phyloP scores from a whole-genome alignment of 2,888 invertebrate species.

The Scrobipalpa costella region DNA sequence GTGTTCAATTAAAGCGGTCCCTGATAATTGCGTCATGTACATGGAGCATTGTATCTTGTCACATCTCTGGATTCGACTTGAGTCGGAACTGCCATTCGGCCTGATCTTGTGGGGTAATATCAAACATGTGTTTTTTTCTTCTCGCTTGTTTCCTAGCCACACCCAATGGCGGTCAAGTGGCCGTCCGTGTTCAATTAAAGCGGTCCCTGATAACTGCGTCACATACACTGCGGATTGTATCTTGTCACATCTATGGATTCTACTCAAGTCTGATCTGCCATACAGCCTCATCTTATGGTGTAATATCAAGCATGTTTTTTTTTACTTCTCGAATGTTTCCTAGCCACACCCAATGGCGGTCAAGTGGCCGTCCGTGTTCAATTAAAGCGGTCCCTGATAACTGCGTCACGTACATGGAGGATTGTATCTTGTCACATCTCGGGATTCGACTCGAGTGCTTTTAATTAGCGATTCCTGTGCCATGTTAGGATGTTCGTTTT shows the following conservation, averaged over 20 bases:
- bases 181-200: constrained; percentile 26
- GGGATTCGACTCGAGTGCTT: constrained; percentile 31
- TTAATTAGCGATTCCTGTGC: constrained; percentile 32
- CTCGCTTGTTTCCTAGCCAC: not conserved
- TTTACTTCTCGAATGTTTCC: constrained; percentile 13
- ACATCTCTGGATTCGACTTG: constrained; percentile 44
- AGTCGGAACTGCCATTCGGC: constrained; percentile 19
- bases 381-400: constrained; percentile 67
- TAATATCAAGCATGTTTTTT: too few relatives aligned
- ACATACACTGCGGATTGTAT: constrained; percentile 64
- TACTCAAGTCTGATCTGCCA: constrained; percentile 26
- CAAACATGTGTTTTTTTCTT: not conserved
- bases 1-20: constrained; percentile 49
- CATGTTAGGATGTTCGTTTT: not conserved
- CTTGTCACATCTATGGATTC: constrained; percentile 47
- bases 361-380: constrained; percentile 60
- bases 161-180: not conserved
- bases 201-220: constrained; percentile 63
- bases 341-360: constrained; percentile 40
- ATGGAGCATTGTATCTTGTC: constrained; percentile 62
- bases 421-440: constrained; percentile 67
- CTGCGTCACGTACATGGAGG: constrained; percentile 63
- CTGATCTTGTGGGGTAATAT: not conserved
- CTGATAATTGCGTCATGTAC: constrained; percentile 68
- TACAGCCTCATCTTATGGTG: too few relatives aligned